Evolutionary conservation across 2,888 invertebrate genomes (phyloP).

Genomic region (Amphipyra berbera): DNA sequence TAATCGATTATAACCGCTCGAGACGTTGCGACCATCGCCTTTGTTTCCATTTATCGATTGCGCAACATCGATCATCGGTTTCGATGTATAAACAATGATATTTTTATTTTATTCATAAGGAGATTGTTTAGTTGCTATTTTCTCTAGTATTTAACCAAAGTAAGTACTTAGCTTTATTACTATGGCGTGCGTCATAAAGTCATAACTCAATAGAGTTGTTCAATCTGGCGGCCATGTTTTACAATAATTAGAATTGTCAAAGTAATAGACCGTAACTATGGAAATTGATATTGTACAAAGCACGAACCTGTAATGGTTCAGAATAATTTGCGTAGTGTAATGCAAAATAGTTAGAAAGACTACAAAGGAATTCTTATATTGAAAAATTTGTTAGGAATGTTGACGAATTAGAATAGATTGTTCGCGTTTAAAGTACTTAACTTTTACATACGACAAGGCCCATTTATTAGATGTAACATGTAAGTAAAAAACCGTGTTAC

Average conservation of each 20-base stretch:
- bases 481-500: constrained; percentile 55
- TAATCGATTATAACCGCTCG: constrained; percentile 76
- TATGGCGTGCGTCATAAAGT: constrained; percentile 39
- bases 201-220: constrained; percentile 44
- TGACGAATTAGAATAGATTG: constrained; percentile 17
- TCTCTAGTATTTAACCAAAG: constrained; percentile 24
- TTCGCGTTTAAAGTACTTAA: constrained; percentile 19
- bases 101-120: constrained; percentile 38
- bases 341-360: constrained; percentile 21
- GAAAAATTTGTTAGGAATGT: constrained; percentile 7
- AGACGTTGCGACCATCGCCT: constrained; percentile 61
- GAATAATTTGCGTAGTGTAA: constrained; percentile 35
- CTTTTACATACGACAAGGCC: constrained; percentile 25
- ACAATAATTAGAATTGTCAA: constrained; percentile 54
- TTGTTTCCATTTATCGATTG: constrained; percentile 78
- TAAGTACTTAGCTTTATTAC: constrained; percentile 14
- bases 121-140: constrained; percentile 23
- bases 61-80: constrained; percentile 55
- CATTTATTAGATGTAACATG: constrained; percentile 43
- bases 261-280: constrained; percentile 48
- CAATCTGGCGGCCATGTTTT: constrained; percentile 42
- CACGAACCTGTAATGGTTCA: constrained; percentile 35
- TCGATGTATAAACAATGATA: constrained; percentile 48
- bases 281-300: constrained; percentile 41
- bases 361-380: constrained; percentile 22